phyloP scores from a whole-genome alignment of 2,113 vertebrate genomes.

The Rhipidura dahli region DNA sequence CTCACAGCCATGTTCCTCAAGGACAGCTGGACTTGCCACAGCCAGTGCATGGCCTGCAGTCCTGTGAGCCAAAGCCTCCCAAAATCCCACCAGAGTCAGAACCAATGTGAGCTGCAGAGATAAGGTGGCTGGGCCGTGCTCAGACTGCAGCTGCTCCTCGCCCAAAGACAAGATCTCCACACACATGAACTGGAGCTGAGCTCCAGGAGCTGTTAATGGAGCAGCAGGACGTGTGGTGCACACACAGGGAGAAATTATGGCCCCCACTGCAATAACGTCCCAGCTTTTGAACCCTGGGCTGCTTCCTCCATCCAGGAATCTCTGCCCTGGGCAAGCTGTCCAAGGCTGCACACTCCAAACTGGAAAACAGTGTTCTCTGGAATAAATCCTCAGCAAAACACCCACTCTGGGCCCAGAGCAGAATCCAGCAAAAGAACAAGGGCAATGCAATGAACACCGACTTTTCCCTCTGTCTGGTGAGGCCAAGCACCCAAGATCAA shows the following conservation, averaged over 20 bases:
- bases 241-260: not conserved
- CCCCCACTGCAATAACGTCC: not conserved
- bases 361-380: not conserved
- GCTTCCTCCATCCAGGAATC: not conserved
- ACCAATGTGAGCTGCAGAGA: rapidly evolving
- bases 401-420: not conserved
- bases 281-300: not conserved
- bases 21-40: not conserved
- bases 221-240: not conserved
- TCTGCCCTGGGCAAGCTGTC: not conserved
- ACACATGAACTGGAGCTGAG: not conserved
- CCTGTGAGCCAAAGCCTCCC: not conserved
- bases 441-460: not conserved
- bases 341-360: not conserved
- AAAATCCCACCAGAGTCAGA: not conserved
- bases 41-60: rapidly evolving
- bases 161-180: not conserved
- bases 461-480: not conserved
- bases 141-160: not conserved
- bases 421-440: not conserved
- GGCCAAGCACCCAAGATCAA: not conserved
- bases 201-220: not conserved
- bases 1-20: rapidly evolving
- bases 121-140: rapidly evolving
- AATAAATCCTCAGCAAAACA: not conserved